These are phyloP conservation scores for Neodiprion lecontei DNA, from an alignment of 1,140 invertebrate genomes.

Conservation along the genomic window DNA sequence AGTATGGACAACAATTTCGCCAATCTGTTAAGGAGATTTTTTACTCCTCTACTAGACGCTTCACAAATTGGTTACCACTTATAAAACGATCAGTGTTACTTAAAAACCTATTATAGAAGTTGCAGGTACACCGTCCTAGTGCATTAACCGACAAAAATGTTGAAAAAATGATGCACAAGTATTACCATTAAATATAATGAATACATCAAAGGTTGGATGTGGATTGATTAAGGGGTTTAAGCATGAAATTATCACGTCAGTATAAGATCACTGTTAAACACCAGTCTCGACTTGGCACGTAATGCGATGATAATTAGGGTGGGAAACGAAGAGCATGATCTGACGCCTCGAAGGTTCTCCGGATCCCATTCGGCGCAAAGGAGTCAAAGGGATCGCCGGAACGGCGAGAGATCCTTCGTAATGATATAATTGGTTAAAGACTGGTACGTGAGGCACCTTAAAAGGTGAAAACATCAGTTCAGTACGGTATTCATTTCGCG, in stretches of 20 bases:
- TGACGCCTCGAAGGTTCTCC: not conserved
- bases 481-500: not conserved
- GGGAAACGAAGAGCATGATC: conserved; percentile 4
- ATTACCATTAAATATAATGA: not conserved
- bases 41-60: no score
- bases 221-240: not conserved
- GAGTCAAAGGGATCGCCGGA: not conserved
- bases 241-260: not conserved
- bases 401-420: not conserved
- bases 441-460: not conserved
- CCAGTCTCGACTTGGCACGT: not conserved
- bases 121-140: no score
- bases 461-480: not conserved
- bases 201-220: not conserved
- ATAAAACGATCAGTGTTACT: no score
- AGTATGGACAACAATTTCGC: no score
- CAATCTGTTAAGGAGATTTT: no score
- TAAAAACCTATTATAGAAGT: no score
- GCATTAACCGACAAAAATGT: no score
- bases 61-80: no score
- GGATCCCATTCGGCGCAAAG: not conserved
- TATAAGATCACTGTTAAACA: not conserved
- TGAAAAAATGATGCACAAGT: not conserved
- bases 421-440: not conserved
- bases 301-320: conserved; percentile 5